Percentiles rank a stretch among this genome's conserved stretches.
phyloP scores from a whole-genome alignment of 1,140 invertebrate species.

The Drosophila murphyi region DNA sequence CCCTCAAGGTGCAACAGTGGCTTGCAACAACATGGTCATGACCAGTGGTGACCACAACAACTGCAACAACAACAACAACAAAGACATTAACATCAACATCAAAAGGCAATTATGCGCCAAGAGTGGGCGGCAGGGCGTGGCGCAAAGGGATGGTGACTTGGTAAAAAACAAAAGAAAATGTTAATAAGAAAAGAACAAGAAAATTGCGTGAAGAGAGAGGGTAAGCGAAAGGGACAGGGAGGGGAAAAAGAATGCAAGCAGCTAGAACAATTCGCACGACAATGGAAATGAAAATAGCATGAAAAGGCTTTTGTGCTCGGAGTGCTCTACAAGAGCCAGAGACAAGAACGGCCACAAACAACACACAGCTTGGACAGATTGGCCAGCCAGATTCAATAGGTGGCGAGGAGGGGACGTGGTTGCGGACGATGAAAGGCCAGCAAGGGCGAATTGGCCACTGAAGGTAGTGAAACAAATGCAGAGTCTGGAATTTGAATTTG shows the following conservation, averaged over 20 bases:
- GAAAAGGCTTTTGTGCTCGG: conserved; percentile 63
- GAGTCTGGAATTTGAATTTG: background rate
- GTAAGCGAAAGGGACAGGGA: background rate
- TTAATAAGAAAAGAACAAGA: conserved; percentile 57
- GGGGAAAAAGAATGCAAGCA: background rate
- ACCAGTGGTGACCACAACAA: conserved; percentile 31
- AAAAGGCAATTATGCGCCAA: conserved; percentile 71
- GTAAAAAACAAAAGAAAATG: conserved; percentile 35
- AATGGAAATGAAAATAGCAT: conserved; percentile 74
- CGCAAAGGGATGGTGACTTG: background rate
- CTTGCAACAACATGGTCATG: conserved; percentile 35
- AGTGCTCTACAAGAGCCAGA: conserved; percentile 6
- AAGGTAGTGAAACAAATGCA: conserved; percentile 3
- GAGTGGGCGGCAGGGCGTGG: conserved; percentile 23
- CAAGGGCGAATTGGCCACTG: background rate
- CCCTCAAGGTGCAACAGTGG: conserved; percentile 8
- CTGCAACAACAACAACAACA: conserved; percentile 6
- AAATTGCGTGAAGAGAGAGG: conserved; percentile 23
- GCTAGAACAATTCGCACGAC: conserved; percentile 63
- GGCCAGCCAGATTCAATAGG: conserved; percentile 4
- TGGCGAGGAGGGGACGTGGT: too few species aligned
- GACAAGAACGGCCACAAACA: conserved; percentile 2
- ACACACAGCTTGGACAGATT: conserved; percentile 9
- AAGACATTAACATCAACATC: conserved; percentile 47
- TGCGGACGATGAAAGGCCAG: background rate